Conservation (phyloP, 2,113 vertebrate species). For the Stigmatopora nigra region DNA sequence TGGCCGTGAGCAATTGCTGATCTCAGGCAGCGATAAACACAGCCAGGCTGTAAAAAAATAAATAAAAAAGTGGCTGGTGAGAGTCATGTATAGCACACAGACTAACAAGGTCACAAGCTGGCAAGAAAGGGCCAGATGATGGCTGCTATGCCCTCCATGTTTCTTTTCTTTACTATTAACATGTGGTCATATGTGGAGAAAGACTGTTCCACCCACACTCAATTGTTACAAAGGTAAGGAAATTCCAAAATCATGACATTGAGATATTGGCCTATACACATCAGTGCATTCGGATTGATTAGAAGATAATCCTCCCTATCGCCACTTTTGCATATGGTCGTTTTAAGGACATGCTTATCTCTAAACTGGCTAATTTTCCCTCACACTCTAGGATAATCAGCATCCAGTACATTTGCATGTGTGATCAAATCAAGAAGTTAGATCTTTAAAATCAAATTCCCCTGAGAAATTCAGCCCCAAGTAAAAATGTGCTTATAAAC, state of each 20-base stretch:
- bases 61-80: constrained; percentile 47
- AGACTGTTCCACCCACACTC: not conserved
- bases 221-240: constrained; percentile 9
- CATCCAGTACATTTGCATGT: constrained; percentile 30
- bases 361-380: constrained; percentile 36
- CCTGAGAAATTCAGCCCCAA: no score
- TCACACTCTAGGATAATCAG: constrained; percentile 24
- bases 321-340: constrained; percentile 62
- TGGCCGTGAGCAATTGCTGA: constrained; percentile 73
- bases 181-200: constrained; percentile 17
- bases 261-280: constrained; percentile 45
- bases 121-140: constrained; percentile 40
- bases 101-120: constrained; percentile 69
- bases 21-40: constrained; percentile 68
- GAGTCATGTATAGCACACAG: constrained; percentile 51
- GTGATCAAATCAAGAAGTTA: not conserved
- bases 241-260: constrained; percentile 18
- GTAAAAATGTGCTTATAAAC: no score
- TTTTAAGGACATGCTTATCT: constrained; percentile 69
- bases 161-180: constrained; percentile 38
- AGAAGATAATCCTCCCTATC: constrained; percentile 64
- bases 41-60: constrained; percentile 36
- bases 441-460: no score
- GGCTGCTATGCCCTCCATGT: constrained; percentile 46
- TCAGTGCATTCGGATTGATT: constrained; percentile 45